Conservation (phyloP, 2,113 vertebrate species). For the Craseonycteris thonglongyai region DNA sequence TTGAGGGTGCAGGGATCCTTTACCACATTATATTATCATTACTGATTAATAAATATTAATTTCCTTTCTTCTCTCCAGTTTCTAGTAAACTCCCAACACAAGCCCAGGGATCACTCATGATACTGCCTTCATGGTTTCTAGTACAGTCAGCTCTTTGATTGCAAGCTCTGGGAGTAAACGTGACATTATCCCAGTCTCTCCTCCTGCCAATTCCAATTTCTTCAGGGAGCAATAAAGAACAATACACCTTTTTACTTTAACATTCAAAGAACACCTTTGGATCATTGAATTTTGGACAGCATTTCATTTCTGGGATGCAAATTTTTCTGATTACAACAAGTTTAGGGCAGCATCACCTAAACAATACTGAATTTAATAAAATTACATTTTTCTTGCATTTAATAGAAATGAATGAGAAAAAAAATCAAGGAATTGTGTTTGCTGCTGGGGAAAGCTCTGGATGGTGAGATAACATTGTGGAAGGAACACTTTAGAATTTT, state of each 20-base stretch:
- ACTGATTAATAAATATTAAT: background rate
- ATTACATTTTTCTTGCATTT: slow-evolving; percentile 50
- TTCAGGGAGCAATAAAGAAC: slow-evolving; percentile 52
- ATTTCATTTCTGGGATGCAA: slow-evolving; percentile 53
- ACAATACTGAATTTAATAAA: slow-evolving; percentile 13
- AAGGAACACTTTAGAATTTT: background rate
- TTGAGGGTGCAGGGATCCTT: background rate
- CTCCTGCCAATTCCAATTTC: slow-evolving; percentile 55
- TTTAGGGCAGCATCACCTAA: slow-evolving; percentile 21
- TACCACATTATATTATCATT: background rate
- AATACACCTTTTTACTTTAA: slow-evolving; percentile 47
- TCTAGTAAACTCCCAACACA: background rate
- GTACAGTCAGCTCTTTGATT: background rate
- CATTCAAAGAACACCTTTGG: slow-evolving; percentile 61
- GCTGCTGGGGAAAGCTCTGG: background rate
- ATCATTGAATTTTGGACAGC: slow-evolving; percentile 56
- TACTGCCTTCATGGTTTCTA: background rate
- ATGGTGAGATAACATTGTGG: background rate
- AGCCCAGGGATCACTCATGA: background rate
- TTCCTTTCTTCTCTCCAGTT: background rate
- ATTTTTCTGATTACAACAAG: slow-evolving; percentile 62
- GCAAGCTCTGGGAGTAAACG: slow-evolving; percentile 19
- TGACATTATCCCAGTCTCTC: slow-evolving; percentile 2
- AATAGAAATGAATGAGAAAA: slow-evolving; percentile 9
- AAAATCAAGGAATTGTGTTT: background rate